Evolutionary conservation across 2,113 vertebrate genomes (phyloP), one percentile per base, ranked within the genome.

Genomic region (Prionailurus viverrinus): DNA sequence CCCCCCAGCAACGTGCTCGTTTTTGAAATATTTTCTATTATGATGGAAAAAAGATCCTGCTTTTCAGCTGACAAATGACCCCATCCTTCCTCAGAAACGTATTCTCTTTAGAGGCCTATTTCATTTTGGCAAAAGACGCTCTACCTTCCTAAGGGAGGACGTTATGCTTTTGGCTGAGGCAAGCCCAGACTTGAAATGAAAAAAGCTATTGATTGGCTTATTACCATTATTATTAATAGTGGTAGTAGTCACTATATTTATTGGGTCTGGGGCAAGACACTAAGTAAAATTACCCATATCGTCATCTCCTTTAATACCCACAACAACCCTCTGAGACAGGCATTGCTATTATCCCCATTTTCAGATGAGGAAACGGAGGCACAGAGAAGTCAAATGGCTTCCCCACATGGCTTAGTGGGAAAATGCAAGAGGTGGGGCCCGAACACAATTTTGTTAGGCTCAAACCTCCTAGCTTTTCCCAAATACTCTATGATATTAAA

Each of bases 1-100:
- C 36, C 82, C 58, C 58, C 25, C 74, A 48, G n/a, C 16, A 36
- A 68, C 8, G 25, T 29, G 13, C 1, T 92, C 39, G 9, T 41
- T 84, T 96, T 11, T 23, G 5, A 90, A 87, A 63, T 81, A 61
- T 83, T 89, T 68, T 89, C 23, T 79, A 10, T 87, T 94, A 27
- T 90, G 65, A 92, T 61, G 73, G 58, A 81, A 83, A 53, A 86
- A 88, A 41, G 48, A 33, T 87, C 58, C 7, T 33, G n/a, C 12
- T 76, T 71, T 92, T 91, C 23, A 65, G 39, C 2, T 51, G 71
- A 81, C 13, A 91, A 78, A 73, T 73, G 25, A 61, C 21, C 18
- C 13, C 41, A 29, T 39, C 45, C 41, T 90, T 85, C 33, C 66
- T 65, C 25, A 85, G n/a, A 94, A 93, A 93, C 15, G 9, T 58